phyloP scores from a whole-genome alignment of 2,888 invertebrate genomes.

The Lymantria dispar region DNA sequence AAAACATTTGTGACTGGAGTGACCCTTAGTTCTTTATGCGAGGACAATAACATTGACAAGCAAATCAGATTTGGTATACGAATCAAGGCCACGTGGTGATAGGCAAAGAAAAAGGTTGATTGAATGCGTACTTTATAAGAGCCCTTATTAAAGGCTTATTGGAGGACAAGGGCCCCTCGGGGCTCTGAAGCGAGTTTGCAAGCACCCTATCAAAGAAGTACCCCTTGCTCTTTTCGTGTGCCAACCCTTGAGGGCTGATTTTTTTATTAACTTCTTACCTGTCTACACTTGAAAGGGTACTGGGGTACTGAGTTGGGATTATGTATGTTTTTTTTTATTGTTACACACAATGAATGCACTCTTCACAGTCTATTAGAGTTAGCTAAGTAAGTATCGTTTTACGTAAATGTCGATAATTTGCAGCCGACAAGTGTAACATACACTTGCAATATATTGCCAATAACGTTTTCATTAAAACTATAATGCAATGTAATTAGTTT shows the following conservation, averaged over 20 bases:
- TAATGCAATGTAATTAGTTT: constrained; percentile 2
- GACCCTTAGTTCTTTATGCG: constrained; percentile 61
- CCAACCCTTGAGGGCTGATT: constrained; percentile 54
- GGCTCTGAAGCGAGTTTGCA: constrained; percentile 42
- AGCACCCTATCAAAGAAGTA: constrained; percentile 63
- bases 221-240: constrained; percentile 76
- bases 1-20: constrained; percentile 49
- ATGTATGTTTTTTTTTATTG: constrained; percentile 35
- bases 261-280: constrained; percentile 56
- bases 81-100: constrained; percentile 76
- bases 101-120: constrained; percentile 65
- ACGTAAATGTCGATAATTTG: constrained; percentile 12
- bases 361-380: constrained; percentile 31
- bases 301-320: constrained; percentile 42
- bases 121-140: constrained; percentile 63
- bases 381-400: constrained; percentile 12
- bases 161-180: constrained; percentile 65
- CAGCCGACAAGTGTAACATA: constrained; percentile 1
- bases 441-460: constrained; percentile 2
- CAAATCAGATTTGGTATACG: constrained; percentile 66
- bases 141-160: constrained; percentile 74
- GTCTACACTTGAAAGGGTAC: constrained; percentile 35
- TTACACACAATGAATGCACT: constrained; percentile 32
- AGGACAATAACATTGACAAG: constrained; percentile 65
- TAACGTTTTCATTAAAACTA: constrained; percentile 10